Evolutionary conservation across 1,140 invertebrate genomes (phyloP), one percentile per base, ranked within the genome.

Genomic region (Hesperophylax magnus): DNA sequence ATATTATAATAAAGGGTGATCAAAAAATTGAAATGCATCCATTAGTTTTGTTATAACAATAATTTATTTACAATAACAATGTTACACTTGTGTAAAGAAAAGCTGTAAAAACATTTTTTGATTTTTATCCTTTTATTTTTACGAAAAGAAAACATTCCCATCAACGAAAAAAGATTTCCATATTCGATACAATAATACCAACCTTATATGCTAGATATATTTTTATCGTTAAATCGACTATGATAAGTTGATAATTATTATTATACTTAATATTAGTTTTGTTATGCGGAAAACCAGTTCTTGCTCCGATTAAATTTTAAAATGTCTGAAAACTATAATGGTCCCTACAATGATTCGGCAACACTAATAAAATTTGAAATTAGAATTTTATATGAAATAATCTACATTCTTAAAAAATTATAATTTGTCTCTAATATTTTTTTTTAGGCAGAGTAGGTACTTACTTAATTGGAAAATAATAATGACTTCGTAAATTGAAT

Each of bases 61-160:
- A 47, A 79, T 79, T 79, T 79, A 79, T 79, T 79, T 79, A 79
- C 77, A 79, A 79, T 79, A 79, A 79, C 77, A 79, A 54, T 71
- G 77, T 79, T 79, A 79, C 65, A 77, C 47, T 22, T 77, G 63
- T 78, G 53, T 71, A 79, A 79, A 71, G 63, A 79, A 39, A 79
- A 79, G 65, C 77, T 79, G 65, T 79, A 79, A 79, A 79, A 79
- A 79, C 77, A 79, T 79, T 67, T 79, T 39, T 71, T 58, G 11
- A 63, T 77, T 77, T 61, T 61, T 63, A 39, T 63, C 14, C 58
- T 58, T 75, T 75, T n/a, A 18, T 75, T 77, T 77, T 77, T 39
- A 60, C 18, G 20, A 63, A 77, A 77, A 63, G 22, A 77, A 60
- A 47, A 58, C 24, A 58, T 75, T 77, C 75, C 56, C 75, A 47